Base-by-base conservation (phyloP, 2,888 invertebrate genomes). In the Steinernema hermaphroditum region DNA sequence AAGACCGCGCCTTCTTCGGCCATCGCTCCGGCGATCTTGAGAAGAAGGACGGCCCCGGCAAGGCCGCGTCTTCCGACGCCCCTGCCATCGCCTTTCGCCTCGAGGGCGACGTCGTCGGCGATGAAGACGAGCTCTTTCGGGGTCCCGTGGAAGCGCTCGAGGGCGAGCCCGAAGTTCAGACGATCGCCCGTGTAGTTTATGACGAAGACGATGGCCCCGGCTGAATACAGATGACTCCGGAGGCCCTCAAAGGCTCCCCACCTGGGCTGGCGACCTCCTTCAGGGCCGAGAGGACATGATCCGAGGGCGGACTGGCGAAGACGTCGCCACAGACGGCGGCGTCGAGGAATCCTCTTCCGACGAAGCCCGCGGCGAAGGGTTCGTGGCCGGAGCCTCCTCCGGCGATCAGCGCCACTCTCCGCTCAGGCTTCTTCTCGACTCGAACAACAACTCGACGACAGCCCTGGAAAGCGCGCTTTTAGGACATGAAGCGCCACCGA, bases 361-460 rank as follows among this genome's bases (percentile, higher is more conserved):
- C 68, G 27, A 68, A 74, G 32, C 72, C 49, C 24, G 80, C 89
- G 72, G 88, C 88, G 83, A 88, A 88, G 37, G 94, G 93, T 86
- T 94, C 93, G 85, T 93, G 93, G 0, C 94, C 93, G 0, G 92
- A 92, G 0, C 93, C 92, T 0, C 94, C 93, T 0, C 94, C 94
- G 27, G 80, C 76, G 34, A 81, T 75, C 19, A 84, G 50, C 0
- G 80, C 72, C 0, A 83, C 82, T 50, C 68, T 62, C 9, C 43
- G 49, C 4, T 72, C 49, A 0, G 73, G 16, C 2, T 73, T 41
- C 22, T 43, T 32, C 46, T 78, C 75, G 12, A 87, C 86, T 41
- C 88, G 81, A 0, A 91, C 49, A 27, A 78, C 70, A n/a, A 79
- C 75, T 4, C 78, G 76, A 19, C 19, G 57, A 62, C 74, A 76